These are phyloP conservation scores for Sycon ciliatum DNA, from an alignment of 37 sponge, comb jelly and placozoan genomes.

Conservation along the genomic window DNA sequence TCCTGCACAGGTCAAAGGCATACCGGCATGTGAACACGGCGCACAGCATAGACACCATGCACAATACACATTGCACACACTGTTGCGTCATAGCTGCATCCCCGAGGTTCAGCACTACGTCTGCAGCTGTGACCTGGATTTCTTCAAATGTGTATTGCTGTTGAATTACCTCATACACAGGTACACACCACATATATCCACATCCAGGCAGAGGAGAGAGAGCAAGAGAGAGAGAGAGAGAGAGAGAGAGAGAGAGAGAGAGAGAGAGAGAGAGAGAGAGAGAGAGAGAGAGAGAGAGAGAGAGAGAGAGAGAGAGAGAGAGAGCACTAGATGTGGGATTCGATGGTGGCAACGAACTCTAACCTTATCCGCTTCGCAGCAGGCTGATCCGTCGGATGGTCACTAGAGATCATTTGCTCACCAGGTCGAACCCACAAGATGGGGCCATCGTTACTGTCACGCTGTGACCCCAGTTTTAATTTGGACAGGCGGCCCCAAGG, in stretches of 20 bases:
- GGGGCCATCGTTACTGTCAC: conserved; percentile 86
- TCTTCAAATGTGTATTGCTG: no score
- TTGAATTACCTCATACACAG: no score
- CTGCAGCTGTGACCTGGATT: no score
- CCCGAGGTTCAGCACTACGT: no score
- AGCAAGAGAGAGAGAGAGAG: no score
- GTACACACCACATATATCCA: no score
- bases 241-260: background rate
- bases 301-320: background rate
- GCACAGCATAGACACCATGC: conserved; percentile 21
- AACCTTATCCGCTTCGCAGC: no score
- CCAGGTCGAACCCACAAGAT: conserved; percentile 93
- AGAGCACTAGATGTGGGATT: background rate
- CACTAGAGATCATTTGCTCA: conserved; percentile 87
- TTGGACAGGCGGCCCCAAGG: conserved; percentile 81
- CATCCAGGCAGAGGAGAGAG: no score
- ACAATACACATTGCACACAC: conserved; percentile 32
- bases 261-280: background rate
- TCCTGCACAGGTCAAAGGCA: background rate
- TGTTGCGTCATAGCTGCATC: no score
- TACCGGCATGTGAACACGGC: background rate
- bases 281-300: background rate
- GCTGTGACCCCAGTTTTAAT: conserved; percentile 40
- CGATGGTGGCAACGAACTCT: background rate
- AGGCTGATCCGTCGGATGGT: no score